These are phyloP conservation scores for Hetaerina titia DNA, from an alignment of 2,888 invertebrate genomes.

Conservation along the genomic window DNA sequence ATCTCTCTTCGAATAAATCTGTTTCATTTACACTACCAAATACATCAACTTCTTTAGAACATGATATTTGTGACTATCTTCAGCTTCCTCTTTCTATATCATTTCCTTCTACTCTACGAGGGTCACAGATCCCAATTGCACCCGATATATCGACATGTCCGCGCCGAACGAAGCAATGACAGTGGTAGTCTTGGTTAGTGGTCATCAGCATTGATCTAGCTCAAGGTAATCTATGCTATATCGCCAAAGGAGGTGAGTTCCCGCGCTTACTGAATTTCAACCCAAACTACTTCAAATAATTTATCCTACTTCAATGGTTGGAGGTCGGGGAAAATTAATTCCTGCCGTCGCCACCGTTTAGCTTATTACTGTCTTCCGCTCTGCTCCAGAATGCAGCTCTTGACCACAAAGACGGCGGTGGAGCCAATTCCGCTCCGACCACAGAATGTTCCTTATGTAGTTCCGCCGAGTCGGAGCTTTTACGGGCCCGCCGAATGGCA, in stretches of 20 bases:
- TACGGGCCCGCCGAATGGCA: neutral
- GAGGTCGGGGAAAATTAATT: constrained; percentile 16
- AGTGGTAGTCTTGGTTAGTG: too few species aligned
- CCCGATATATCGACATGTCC: too few species aligned
- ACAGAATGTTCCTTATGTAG: neutral
- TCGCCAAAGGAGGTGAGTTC: neutral
- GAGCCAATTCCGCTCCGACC: constrained; percentile 3
- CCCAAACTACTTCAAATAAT: neutral
- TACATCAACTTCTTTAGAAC: too few species aligned
- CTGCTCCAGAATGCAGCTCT: constrained; percentile 2
- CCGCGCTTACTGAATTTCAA: constrained; percentile 7
- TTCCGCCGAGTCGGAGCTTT: neutral
- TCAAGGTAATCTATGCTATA: neutral
- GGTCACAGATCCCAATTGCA: too few species aligned
- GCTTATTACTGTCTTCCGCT: neutral
- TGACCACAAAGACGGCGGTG: neutral
- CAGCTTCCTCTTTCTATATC: too few species aligned
- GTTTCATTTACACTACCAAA: too few species aligned
- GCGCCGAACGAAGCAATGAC: too few species aligned
- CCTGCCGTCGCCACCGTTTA: neutral
- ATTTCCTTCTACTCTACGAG: too few species aligned
- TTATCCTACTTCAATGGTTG: constrained; percentile 12
- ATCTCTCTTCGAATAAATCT: too few species aligned
- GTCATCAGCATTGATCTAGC: neutral
- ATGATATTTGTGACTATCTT: too few species aligned